Evolutionary conservation across 1,140 invertebrate species (phyloP).

Genomic region (Pseudomyrmex flavicornis): DNA sequence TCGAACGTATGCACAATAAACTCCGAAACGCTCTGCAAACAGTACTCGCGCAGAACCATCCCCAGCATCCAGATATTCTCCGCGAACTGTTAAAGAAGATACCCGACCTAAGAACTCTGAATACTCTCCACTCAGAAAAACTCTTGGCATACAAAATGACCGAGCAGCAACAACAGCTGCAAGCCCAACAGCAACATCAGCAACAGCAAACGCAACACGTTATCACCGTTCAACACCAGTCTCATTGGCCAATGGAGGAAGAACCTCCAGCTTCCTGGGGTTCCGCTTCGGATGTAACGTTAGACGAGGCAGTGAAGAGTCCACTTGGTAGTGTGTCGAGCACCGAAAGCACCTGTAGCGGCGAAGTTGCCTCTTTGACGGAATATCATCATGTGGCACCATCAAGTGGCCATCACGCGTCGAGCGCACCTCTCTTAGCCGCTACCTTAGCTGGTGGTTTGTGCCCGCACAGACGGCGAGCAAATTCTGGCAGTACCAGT

Average conservation of each 20-base stretch:
- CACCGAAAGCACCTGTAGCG: conserved; percentile 91
- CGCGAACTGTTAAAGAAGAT: conserved; percentile 96
- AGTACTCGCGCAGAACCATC: conserved; percentile 95
- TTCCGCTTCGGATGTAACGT: conserved; percentile 88
- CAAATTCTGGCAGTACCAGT: conserved; percentile 90
- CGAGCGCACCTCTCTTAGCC: conserved; percentile 90
- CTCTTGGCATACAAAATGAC: conserved; percentile 96
- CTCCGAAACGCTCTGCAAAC: conserved; percentile 94
- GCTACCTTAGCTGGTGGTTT: conserved; percentile 90
- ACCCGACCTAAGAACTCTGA: conserved; percentile 96
- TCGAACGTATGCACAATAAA: conserved; percentile 96
- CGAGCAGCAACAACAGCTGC: conserved; percentile 92
- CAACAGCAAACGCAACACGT: conserved; percentile 75
- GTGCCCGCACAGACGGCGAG: conserved; percentile 89
- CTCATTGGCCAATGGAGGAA: conserved; percentile 85
- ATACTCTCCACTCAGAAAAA: conserved; percentile 98
- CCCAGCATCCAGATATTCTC: conserved; percentile 91
- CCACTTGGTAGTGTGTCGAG: conserved; percentile 94
- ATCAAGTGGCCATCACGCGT: conserved; percentile 84
- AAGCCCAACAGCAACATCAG: conserved; percentile 86
- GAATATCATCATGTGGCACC: conserved; percentile 86
- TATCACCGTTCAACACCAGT: conserved; percentile 75
- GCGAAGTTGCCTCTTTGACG: conserved; percentile 87
- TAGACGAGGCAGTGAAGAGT: conserved; percentile 92
- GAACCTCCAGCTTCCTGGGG: conserved; percentile 87